Base-by-base conservation (phyloP, 2,113 vertebrate species). In the Equus quagga region DNA sequence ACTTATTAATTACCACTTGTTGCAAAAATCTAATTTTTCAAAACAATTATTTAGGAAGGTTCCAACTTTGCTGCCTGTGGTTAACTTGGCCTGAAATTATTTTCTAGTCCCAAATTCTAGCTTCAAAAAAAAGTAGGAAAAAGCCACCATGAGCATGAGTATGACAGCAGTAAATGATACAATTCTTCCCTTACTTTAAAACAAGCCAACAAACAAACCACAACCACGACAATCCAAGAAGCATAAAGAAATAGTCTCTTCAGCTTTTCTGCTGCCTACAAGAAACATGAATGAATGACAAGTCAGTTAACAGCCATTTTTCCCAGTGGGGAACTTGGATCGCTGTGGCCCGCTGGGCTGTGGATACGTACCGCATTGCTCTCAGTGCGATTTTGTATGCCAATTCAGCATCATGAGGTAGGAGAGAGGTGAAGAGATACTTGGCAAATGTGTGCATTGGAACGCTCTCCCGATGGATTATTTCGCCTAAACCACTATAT, bases 381-480 rank as follows among this genome's bases (percentile, higher is more conserved):
- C 99, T 99, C 99, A 99, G 99, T 99, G 99, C 99, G 99, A 99
- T 99, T 99, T 99, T 99, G 99, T 99, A 99, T 98, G 99, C 99
- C 99, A 99, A 97, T 98, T 99, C 99, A 98, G 99, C 99, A 99
- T 99, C 99, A 78, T 99, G 99, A 99, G 99, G 99, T 99, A 99
- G 99, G 99, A 99, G 99, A 98, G 99, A 99, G 98, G 99, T 99
- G 99, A 99, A 99, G 51, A 99, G 99, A 99, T 99, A 99, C 99
- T 99, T 99, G 99, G 99, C 99, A 99, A 99, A 99, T 31, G 99
- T 99, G 99, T 99, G 99, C 99, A 99, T 99, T 98, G 99, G 99
- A 99, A 99, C 99, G 1, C 99, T 99, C 98, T 99, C 99, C 99
- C 99, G 99, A 98, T 99, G 99, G 94, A 99, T 98, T 26, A 99